Evolutionary conservation across 64 coral and sea anemone species (phyloP).

Genomic region (Catalaphyllia jardinei): DNA sequence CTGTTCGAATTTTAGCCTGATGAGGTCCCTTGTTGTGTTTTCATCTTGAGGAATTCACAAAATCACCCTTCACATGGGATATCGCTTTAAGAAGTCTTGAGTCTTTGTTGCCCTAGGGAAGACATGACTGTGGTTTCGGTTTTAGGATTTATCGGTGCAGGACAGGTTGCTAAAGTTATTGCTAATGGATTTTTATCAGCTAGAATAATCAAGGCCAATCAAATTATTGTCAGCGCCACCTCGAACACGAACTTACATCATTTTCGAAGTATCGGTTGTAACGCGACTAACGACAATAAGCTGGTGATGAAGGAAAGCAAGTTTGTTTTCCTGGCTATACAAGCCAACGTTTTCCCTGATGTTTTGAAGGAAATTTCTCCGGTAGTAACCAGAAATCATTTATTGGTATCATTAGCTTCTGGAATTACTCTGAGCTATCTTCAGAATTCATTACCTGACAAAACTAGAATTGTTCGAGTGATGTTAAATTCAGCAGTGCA

Average conservation of each 20-base stretch:
- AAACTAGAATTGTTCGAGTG: slow-evolving; percentile 77
- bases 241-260: too few relatives aligned
- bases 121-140: slow-evolving; percentile 78
- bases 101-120: too few relatives aligned
- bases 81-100: too few relatives aligned
- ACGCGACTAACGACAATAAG: slow-evolving; percentile 90
- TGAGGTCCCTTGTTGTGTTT: too few relatives aligned
- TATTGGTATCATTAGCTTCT: slow-evolving; percentile 87
- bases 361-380: slow-evolving; percentile 96
- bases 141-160: slow-evolving; percentile 97
- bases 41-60: too few relatives aligned
- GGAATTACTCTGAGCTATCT: slow-evolving; percentile 92
- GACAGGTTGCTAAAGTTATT: slow-evolving; percentile 86
- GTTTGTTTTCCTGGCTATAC: slow-evolving; percentile 83
- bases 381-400: slow-evolving; percentile 86
- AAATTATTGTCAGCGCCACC: slow-evolving; percentile 76
- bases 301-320: slow-evolving; percentile 83
- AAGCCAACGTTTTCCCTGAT: slow-evolving; percentile 89
- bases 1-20: too few relatives aligned
- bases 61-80: too few relatives aligned
- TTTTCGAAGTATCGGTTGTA: slow-evolving; percentile 15
- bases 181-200: slow-evolving; percentile 92
- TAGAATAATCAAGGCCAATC: slow-evolving; percentile 73
- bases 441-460: slow-evolving; percentile 86
- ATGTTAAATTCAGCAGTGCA: slow-evolving; percentile 94